Evolutionary conservation across 2,113 vertebrate genomes (phyloP).

Genomic region (Archilochus colubris): DNA sequence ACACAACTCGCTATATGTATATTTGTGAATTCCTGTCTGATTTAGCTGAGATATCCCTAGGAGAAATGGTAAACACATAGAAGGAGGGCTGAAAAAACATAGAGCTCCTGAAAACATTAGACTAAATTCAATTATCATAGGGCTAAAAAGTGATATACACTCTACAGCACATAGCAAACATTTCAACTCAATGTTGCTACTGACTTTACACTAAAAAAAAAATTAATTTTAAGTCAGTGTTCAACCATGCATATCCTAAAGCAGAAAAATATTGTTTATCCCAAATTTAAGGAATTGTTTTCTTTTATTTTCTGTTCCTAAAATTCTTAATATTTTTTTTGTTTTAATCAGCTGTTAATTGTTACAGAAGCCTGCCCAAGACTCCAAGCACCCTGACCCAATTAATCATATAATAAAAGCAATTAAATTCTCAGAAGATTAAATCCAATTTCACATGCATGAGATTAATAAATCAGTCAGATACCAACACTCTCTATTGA

Average conservation of each 20-base stretch:
- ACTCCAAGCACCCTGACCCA: neutral
- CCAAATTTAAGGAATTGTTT: neutral
- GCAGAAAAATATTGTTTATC: neutral
- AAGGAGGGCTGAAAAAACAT: neutral
- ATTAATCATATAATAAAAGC: constrained; percentile 38
- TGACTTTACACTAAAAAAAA: neutral
- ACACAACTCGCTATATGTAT: neutral
- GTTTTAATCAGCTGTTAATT: neutral
- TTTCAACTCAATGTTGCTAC: neutral
- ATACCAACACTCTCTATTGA: neutral
- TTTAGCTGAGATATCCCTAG: neutral
- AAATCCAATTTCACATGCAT: constrained; percentile 21
- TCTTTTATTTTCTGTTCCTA: neutral
- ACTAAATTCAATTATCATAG: neutral
- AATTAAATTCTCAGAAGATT: constrained; percentile 18
- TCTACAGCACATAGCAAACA: neutral
- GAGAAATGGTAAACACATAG: neutral
- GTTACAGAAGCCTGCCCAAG: neutral
- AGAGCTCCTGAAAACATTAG: neutral
- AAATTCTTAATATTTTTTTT: neutral
- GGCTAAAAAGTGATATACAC: neutral
- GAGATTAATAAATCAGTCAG: constrained; percentile 18
- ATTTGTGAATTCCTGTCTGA: neutral
- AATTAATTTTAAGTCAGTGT: neutral
- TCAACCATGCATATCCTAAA: neutral